A percentile compares a stretch with the other conserved stretches of the same genome.
These are phyloP conservation scores for Aleiodes leptofemur DNA, from an alignment of 2,888 invertebrate species.

Conservation along the genomic window DNA sequence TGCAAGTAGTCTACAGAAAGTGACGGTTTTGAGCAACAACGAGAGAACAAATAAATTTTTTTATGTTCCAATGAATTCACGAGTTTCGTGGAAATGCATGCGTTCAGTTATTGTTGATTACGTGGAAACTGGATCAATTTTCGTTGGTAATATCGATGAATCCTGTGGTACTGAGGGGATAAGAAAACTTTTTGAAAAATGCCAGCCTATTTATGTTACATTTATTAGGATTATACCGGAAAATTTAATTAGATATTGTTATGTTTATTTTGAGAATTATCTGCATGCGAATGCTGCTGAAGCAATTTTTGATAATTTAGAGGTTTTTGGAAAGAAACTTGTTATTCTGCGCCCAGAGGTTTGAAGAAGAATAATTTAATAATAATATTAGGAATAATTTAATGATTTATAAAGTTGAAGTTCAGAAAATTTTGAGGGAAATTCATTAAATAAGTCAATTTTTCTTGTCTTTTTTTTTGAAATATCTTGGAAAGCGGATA, in stretches of 20 bases:
- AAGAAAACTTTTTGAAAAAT: neutral
- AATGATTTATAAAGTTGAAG: too few relatives aligned
- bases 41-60: neutral
- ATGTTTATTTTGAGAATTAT: constrained; percentile 3
- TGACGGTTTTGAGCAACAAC: neutral
- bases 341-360: neutral
- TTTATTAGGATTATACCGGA: neutral
- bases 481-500: too few relatives aligned
- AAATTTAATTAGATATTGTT: neutral
- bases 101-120: neutral
- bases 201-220: neutral
- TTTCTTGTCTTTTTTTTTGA: too few relatives aligned
- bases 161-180: neutral
- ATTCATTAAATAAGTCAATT: too few relatives aligned
- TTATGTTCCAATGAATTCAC: constrained; percentile 12
- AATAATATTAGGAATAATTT: neutral
- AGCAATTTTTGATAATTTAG: neutral
- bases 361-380: neutral
- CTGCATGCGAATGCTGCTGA: neutral
- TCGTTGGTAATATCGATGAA: constrained; percentile 11
- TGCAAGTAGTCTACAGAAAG: neutral
- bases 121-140: neutral
- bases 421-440: too few relatives aligned
- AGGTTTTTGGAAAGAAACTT: constrained; percentile 13
- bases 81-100: constrained; percentile 4